Evolutionary conservation across 92 coral and sea anemone species (phyloP).

Genomic region (Metridium senile): DNA sequence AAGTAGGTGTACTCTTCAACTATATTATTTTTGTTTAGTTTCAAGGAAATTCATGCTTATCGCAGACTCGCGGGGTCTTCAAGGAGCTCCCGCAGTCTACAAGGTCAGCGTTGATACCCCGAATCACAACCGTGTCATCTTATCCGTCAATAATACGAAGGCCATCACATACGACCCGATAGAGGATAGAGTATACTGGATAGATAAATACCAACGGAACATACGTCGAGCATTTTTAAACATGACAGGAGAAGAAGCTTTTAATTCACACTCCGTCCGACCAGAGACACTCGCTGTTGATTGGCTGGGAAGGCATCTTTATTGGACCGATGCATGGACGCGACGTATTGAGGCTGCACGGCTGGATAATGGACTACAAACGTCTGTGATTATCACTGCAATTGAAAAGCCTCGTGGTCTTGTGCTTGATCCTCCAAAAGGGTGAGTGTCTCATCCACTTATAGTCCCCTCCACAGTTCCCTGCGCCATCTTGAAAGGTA

Average conservation of each 20-base stretch:
- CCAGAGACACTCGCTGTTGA: constrained; percentile 42
- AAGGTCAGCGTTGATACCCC: constrained; percentile 48
- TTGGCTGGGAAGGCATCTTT: constrained; percentile 43
- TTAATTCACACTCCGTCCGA: constrained; percentile 26
- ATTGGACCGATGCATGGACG: constrained; percentile 45
- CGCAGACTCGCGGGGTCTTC: constrained; percentile 66
- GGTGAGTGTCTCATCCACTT: constrained; percentile 14
- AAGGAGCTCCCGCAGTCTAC: constrained; percentile 52
- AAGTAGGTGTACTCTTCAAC: too few species aligned
- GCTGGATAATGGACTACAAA: constrained; percentile 31
- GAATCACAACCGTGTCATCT: constrained; percentile 36
- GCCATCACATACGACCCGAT: constrained; percentile 48
- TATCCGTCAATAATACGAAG: constrained; percentile 35
- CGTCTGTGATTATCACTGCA: constrained; percentile 25
- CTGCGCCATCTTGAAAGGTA: background rate
- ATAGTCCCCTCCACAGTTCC: background rate
- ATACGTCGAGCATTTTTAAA: constrained; percentile 30
- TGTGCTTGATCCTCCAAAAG: constrained; percentile 46
- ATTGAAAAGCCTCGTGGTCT: constrained; percentile 37
- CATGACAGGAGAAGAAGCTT: constrained; percentile 37
- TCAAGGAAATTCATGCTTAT: constrained; percentile 55
- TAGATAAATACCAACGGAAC: constrained; percentile 35
- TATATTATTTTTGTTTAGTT: constrained; percentile 21
- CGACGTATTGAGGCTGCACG: constrained; percentile 41
- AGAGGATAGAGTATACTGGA: constrained; percentile 55